These are phyloP conservation scores for Triplophysa siluroides DNA, from an alignment of 2,113 vertebrate genomes.

Conservation along the genomic window DNA sequence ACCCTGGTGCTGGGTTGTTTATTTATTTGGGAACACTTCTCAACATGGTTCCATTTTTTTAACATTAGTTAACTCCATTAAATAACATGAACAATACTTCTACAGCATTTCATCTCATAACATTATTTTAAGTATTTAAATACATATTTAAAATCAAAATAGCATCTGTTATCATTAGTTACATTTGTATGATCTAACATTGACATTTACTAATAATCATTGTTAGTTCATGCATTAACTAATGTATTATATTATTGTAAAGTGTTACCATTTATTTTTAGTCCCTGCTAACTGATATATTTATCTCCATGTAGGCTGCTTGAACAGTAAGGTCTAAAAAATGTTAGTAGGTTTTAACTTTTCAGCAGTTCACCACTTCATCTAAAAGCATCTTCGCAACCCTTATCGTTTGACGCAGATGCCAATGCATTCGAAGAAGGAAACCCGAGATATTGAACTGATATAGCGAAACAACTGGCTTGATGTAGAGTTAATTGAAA, in stretches of 20 bases:
- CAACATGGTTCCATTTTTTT: background rate
- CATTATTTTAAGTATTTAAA: too few species aligned
- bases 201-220: too few species aligned
- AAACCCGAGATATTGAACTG: conserved; percentile 64
- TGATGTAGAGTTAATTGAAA: conserved; percentile 74
- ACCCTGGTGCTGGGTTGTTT: too few species aligned
- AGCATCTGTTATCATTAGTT: too few species aligned
- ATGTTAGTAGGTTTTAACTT: background rate
- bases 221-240: too few species aligned
- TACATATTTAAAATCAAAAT: too few species aligned
- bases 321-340: conserved; percentile 1
- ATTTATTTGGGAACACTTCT: background rate
- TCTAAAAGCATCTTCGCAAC: background rate
- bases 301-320: background rate
- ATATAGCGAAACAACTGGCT: conserved; percentile 69
- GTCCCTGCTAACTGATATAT: background rate
- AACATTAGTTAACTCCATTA: too few species aligned
- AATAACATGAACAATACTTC: too few species aligned
- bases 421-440: conserved; percentile 40
- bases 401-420: background rate
- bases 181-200: too few species aligned
- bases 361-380: background rate
- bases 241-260: too few species aligned
- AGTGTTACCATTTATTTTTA: background rate
- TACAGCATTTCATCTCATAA: too few species aligned